phyloP scores from a whole-genome alignment of 2,113 vertebrate species.

The Hepsetus odoe region DNA sequence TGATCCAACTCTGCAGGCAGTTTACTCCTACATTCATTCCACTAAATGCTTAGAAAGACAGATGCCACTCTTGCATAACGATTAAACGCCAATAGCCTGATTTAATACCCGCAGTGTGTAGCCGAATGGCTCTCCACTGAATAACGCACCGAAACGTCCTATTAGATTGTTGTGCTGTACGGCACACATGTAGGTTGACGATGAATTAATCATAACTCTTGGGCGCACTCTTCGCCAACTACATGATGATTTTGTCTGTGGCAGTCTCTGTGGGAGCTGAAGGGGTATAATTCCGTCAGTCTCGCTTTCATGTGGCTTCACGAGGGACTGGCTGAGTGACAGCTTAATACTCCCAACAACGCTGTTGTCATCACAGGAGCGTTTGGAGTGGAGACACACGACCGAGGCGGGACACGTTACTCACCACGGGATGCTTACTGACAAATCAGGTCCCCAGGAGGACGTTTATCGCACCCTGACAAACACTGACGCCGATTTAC shows the following conservation, averaged over 20 bases:
- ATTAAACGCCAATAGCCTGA: constrained; percentile 21
- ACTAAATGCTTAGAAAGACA: constrained; percentile 30
- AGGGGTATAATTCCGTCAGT: constrained; percentile 50
- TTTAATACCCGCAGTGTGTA: constrained; percentile 9
- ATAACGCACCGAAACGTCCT: constrained; percentile 41
- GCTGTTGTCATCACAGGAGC: constrained; percentile 42
- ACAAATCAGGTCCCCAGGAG: constrained; percentile 40
- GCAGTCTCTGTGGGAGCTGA: constrained; percentile 41
- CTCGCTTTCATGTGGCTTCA: constrained; percentile 41
- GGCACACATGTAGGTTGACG: constrained; percentile 28
- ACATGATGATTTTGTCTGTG: constrained; percentile 48
- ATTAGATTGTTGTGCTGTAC: constrained; percentile 47
- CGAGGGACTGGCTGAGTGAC: constrained; percentile 49
- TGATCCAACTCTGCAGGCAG: neutral
- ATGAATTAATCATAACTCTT: constrained; percentile 55
- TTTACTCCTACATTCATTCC: constrained; percentile 17
- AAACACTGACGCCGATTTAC: constrained; percentile 42
- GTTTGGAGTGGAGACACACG: constrained; percentile 34
- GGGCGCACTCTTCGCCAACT: constrained; percentile 24
- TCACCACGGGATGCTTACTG: constrained; percentile 42
- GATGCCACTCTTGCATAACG: constrained; percentile 19
- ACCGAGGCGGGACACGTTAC: constrained; percentile 33
- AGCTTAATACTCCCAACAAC: constrained; percentile 52
- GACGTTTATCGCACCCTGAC: constrained; percentile 45
- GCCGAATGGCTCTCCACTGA: neutral